phyloP scores from a whole-genome alignment of 2,888 invertebrate species.

The Caenorhabditis imperialis region DNA sequence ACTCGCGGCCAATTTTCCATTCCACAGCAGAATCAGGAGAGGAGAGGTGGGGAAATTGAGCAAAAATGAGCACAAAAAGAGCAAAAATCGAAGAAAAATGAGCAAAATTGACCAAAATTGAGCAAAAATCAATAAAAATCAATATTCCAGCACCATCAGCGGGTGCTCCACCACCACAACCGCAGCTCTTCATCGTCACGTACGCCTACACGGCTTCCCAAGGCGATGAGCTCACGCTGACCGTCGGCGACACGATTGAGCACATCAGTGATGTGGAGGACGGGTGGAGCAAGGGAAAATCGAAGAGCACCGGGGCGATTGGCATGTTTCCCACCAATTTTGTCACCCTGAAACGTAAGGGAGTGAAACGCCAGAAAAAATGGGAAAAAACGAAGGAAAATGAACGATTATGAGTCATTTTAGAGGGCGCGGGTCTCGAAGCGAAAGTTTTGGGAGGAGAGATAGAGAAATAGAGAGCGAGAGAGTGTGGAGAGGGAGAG shows the following conservation, averaged over 20 bases:
- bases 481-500: too few species aligned
- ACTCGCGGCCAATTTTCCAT: conserved; percentile 32
- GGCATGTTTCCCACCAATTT: conserved; percentile 98
- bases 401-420: too few species aligned
- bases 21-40: conserved; percentile 23
- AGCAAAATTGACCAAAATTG: too few species aligned
- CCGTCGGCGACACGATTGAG: conserved; percentile 90
- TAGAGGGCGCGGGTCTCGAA: too few species aligned
- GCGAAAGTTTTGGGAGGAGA: too few species aligned
- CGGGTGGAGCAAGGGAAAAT: conserved; percentile 83
- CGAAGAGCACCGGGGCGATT: conserved; percentile 82
- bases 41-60: conserved; percentile 12
- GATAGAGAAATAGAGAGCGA: too few species aligned
- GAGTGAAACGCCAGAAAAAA: too few species aligned
- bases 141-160: conserved; percentile 19
- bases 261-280: conserved; percentile 90
- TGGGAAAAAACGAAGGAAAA: too few species aligned
- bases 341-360: conserved; percentile 81
- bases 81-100: too few species aligned
- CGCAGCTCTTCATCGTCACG: conserved; percentile 42
- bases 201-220: conserved; percentile 88
- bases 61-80: background rate
- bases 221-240: conserved; percentile 90
- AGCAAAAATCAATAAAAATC: too few species aligned
- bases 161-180: conserved; percentile 6